Percentiles rank a stretch among this genome's conserved stretches.
Evolutionary conservation across 2,888 invertebrate genomes (phyloP).

Genomic region (Stenichneumon culpator): DNA sequence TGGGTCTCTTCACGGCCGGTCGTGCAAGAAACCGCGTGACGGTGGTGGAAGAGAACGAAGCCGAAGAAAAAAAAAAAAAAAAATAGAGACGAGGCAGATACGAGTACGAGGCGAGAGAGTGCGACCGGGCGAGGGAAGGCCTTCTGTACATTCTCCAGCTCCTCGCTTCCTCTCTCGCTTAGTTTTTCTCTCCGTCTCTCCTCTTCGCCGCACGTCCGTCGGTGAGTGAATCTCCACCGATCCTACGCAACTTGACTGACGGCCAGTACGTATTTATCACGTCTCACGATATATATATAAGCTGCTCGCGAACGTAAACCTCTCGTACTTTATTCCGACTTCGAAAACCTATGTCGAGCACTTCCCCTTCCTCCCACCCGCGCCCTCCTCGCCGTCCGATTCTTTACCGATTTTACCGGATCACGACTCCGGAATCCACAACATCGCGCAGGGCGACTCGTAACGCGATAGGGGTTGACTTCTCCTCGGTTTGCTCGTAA

Average conservation of each 20-base stretch:
- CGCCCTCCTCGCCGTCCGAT: too few species aligned
- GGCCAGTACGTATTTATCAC: conserved; percentile 61
- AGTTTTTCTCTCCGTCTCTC: conserved; percentile 31
- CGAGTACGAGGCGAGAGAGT: conserved; percentile 56
- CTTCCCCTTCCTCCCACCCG: too few species aligned
- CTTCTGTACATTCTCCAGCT: conserved; percentile 76
- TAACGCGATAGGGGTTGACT: conserved; percentile 42
- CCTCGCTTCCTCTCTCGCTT: conserved; percentile 46
- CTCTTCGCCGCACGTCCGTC: conserved; percentile 35
- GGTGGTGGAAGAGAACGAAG: conserved; percentile 37
- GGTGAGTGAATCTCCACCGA: conserved; percentile 69
- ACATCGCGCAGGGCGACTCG: neutral
- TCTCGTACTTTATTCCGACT: neutral
- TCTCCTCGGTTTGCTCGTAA: conserved; percentile 59
- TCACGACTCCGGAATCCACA: too few species aligned
- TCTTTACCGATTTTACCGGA: too few species aligned
- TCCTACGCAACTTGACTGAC: conserved; percentile 62
- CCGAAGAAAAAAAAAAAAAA: conserved; percentile 19
- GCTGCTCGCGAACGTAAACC: conserved; percentile 18
- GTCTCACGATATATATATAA: conserved; percentile 15
- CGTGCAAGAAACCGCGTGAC: conserved; percentile 53
- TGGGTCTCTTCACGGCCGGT: conserved; percentile 13
- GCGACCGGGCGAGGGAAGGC: conserved; percentile 62
- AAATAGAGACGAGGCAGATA: conserved; percentile 52
- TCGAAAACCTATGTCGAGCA: neutral